These are phyloP conservation scores for Platycheirus albimanus DNA, from an alignment of 2,888 invertebrate species.

Conservation along the genomic window DNA sequence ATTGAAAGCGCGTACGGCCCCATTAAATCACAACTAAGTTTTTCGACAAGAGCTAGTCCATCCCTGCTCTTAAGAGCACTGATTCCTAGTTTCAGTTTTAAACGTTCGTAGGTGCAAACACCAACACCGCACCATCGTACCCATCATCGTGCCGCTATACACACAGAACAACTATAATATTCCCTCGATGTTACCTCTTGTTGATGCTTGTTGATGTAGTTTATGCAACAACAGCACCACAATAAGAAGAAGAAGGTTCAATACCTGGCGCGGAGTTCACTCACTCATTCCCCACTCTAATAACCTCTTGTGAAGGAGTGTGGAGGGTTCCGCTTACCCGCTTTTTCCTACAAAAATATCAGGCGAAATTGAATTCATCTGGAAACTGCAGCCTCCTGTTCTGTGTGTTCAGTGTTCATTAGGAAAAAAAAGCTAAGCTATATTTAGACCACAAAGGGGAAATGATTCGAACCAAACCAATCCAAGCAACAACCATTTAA, in stretches of 20 bases:
- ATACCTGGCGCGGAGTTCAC: constrained; percentile 70
- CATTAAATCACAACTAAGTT: no score
- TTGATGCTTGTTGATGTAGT: constrained; percentile 45
- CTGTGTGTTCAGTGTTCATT: constrained; percentile 50
- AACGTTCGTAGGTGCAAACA: constrained; percentile 50
- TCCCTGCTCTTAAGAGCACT: neutral
- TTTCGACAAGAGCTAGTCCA: neutral
- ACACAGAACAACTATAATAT: constrained; percentile 67
- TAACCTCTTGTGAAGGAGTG: no score
- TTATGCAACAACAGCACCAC: constrained; percentile 50
- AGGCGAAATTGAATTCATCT: constrained; percentile 1
- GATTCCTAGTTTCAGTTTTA: constrained; percentile 26
- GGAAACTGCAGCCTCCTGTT: constrained; percentile 32
- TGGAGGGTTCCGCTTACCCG: no score
- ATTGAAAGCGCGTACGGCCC: no score
- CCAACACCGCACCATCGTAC: constrained; percentile 47
- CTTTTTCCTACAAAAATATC: no score
- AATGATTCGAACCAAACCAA: constrained; percentile 8
- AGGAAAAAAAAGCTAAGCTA: constrained; percentile 32
- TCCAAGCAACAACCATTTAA: no score
- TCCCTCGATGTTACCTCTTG: constrained; percentile 42
- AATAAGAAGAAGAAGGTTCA: constrained; percentile 51
- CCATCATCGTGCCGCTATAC: constrained; percentile 43
- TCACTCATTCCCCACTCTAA: constrained; percentile 30
- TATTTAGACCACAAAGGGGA: constrained; percentile 49